Percentiles rank a stretch among this genome's conserved stretches.
These are phyloP conservation scores for Crax fasciolata DNA, from an alignment of 2,797 vertebrate species.

Conservation along the genomic window DNA sequence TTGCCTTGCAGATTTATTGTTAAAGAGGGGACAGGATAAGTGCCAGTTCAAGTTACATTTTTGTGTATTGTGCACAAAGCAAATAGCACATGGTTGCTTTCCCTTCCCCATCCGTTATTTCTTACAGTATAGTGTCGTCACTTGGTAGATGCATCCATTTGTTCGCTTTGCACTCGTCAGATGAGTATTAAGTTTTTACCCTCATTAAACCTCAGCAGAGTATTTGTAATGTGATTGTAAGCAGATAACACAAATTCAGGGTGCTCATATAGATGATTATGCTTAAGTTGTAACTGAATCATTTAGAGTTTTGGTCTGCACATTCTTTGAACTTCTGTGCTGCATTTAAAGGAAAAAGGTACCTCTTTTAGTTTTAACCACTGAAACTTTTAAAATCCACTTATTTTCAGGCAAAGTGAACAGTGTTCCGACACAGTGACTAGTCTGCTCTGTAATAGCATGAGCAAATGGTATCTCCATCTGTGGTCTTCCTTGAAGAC, in stretches of 20 bases:
- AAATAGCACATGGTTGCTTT: not conserved
- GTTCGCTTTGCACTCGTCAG: not conserved
- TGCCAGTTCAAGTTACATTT: not conserved
- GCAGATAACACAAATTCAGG: not conserved
- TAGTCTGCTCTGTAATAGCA: constrained; percentile 26
- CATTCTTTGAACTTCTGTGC: not conserved
- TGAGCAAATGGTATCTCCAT: constrained; percentile 64
- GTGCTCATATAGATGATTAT: not conserved
- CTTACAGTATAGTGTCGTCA: not conserved
- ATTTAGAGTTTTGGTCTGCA: not conserved
- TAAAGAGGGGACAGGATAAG: not conserved
- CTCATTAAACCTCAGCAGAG: not conserved
- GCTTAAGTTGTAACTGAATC: not conserved
- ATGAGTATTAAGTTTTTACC: not conserved
- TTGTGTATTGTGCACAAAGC: not conserved
- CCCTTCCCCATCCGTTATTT: not conserved
- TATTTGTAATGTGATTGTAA: not conserved
- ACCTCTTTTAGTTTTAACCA: not conserved
- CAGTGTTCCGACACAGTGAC: not conserved
- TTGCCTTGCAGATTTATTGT: not conserved
- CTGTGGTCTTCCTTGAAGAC: constrained; percentile 40
- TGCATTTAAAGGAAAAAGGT: not conserved
- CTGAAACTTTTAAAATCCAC: not conserved
- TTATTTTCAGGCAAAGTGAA: constrained; percentile 55
- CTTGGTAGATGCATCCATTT: not conserved